Evolutionary conservation across 2,888 invertebrate genomes (phyloP).

Genomic region (Drosophila anomelani): DNA sequence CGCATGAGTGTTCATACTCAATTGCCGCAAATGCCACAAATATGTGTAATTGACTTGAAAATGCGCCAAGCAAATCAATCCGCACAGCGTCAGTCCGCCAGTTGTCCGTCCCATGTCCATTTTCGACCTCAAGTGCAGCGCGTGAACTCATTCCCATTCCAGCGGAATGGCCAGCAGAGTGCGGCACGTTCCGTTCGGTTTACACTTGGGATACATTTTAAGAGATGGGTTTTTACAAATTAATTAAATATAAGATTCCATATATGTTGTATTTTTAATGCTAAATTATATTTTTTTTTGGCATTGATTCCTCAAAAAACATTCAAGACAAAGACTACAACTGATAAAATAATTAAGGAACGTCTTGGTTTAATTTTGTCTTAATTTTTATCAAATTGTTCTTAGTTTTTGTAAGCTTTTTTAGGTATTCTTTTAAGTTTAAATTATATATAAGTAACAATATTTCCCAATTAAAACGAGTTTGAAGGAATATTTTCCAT

Average conservation of each 20-base stretch:
- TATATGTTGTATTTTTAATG: background rate
- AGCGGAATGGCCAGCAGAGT: constrained; percentile 48
- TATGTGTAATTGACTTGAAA: constrained; percentile 82
- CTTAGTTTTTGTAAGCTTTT: background rate
- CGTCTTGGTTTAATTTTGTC: background rate
- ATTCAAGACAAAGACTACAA: background rate
- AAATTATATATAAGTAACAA: background rate
- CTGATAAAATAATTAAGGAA: background rate
- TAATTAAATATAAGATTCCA: background rate
- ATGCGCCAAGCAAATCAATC: constrained; percentile 81
- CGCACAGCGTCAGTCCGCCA: constrained; percentile 39
- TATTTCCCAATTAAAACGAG: background rate
- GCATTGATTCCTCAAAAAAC: background rate
- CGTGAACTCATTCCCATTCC: constrained; percentile 73
- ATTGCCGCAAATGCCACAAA: constrained; percentile 78
- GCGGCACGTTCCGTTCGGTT: constrained; percentile 28
- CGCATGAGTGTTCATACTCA: constrained; percentile 66
- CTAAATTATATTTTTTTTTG: background rate
- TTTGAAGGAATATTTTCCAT: background rate
- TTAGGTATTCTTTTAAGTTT: background rate
- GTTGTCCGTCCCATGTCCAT: constrained; percentile 17
- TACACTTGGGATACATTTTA: background rate
- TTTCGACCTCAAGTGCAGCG: constrained; percentile 74
- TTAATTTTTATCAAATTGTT: background rate
- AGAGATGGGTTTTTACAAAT: too few species aligned